phyloP scores from a whole-genome alignment of 2,888 invertebrate genomes.

The Lacanobia oleracea region DNA sequence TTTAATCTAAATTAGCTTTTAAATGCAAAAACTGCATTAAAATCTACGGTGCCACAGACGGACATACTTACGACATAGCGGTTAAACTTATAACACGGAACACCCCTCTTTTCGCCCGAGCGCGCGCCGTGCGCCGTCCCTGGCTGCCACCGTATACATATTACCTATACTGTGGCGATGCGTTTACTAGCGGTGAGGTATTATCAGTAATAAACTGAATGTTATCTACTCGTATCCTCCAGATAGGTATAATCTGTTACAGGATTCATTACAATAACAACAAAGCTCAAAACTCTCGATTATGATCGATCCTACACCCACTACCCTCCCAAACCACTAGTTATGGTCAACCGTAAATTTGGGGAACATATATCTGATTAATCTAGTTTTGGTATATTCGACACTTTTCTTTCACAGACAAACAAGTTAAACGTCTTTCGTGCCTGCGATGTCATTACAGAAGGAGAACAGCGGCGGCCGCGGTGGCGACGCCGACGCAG shows the following conservation, averaged over 20 bases:
- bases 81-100: too few species aligned
- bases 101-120: too few species aligned
- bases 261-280: slow-evolving; percentile 20
- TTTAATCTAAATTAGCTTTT: too few species aligned
- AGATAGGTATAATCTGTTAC: slow-evolving; percentile 27
- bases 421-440: not conserved
- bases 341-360: not conserved
- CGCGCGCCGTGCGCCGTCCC: too few species aligned
- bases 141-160: too few species aligned
- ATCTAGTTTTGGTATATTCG: not conserved
- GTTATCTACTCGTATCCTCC: slow-evolving; percentile 30
- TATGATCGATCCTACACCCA: not conserved
- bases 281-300: slow-evolving; percentile 6
- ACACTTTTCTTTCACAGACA: not conserved
- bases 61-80: too few species aligned
- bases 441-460: not conserved
- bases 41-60: too few species aligned
- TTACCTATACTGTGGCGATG: not conserved
- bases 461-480: not conserved
- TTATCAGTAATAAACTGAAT: slow-evolving; percentile 40
- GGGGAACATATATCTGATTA: not conserved
- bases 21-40: too few species aligned
- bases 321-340: not conserved
- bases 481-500: not conserved
- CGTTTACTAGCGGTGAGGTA: slow-evolving; percentile 19